Percentiles rank a stretch among this genome's conserved stretches.
phyloP scores from a whole-genome alignment of 2,113 vertebrate genomes.

The Lamprotornis superbus region DNA sequence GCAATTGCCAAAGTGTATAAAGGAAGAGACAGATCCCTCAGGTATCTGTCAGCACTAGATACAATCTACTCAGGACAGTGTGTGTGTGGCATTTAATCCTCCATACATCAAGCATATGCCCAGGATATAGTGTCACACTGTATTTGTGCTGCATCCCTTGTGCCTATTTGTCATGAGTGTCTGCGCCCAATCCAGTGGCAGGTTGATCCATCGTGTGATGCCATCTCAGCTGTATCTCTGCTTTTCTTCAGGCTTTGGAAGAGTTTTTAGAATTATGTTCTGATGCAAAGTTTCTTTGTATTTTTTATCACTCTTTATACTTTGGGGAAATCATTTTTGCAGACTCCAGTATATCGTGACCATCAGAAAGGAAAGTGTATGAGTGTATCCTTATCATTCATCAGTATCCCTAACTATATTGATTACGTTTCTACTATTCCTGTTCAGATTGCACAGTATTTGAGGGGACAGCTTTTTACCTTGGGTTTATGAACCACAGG shows the following conservation, averaged over 20 bases:
- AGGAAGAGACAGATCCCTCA: conserved; percentile 59
- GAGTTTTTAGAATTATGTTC: conserved; percentile 31
- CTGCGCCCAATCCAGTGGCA: conserved; percentile 1
- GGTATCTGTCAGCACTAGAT: conserved; percentile 54
- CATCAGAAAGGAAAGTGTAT: neutral
- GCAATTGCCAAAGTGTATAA: conserved; percentile 37
- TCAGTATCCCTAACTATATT: neutral
- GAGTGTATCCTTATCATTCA: neutral
- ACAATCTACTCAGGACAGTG: conserved; percentile 49
- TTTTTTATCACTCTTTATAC: neutral
- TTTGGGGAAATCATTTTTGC: neutral
- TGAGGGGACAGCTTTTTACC: neutral
- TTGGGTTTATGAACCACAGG: neutral
- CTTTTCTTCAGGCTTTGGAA: conserved; percentile 24
- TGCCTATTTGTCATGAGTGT: conserved; percentile 49
- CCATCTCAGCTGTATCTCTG: conserved; percentile 30
- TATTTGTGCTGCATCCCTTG: conserved; percentile 32
- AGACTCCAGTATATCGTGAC: neutral
- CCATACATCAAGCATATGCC: conserved; percentile 40
- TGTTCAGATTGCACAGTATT: neutral
- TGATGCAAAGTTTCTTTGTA: conserved; percentile 42
- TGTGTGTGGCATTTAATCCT: conserved; percentile 60
- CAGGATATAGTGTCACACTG: conserved; percentile 36
- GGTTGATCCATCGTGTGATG: conserved; percentile 57
- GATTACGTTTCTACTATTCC: neutral